These are phyloP conservation scores for Poecilia velifera DNA, from an alignment of 2,797 vertebrate genomes.

Conservation along the genomic window DNA sequence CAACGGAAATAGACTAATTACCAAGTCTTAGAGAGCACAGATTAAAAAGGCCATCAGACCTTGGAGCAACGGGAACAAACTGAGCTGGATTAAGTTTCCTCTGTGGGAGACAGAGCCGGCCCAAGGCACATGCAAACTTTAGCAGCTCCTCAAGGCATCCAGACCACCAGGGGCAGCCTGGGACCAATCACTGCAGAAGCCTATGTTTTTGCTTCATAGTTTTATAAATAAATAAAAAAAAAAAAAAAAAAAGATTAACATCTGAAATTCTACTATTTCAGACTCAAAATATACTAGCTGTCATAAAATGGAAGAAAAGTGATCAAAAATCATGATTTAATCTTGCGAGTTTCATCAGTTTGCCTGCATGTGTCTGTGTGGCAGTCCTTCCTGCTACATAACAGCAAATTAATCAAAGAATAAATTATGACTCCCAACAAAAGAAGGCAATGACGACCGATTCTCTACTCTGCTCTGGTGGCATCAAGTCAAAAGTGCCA, in stretches of 20 bases:
- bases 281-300: not conserved
- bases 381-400: not conserved
- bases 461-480: not conserved
- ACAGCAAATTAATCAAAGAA: not conserved
- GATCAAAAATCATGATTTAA: not conserved
- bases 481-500: not conserved
- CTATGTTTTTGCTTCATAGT: not conserved
- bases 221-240: not conserved
- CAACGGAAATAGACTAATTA: slow-evolving; percentile 84
- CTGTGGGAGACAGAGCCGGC: slow-evolving; percentile 36
- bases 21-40: slow-evolving; percentile 76
- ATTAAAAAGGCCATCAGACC: slow-evolving; percentile 80
- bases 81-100: slow-evolving; percentile 79
- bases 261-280: not conserved
- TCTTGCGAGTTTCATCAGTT: not conserved
- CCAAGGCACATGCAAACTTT: not conserved
- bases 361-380: not conserved
- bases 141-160: slow-evolving; percentile 18
- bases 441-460: not conserved
- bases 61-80: slow-evolving; percentile 69
- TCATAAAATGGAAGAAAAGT: not conserved
- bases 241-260: no score
- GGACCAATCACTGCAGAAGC: slow-evolving; percentile 34
- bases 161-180: slow-evolving; percentile 30
- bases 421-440: slow-evolving; percentile 4